These are phyloP conservation scores for Noctilio leporinus DNA, from an alignment of 2,113 vertebrate species.

Conservation along the genomic window DNA sequence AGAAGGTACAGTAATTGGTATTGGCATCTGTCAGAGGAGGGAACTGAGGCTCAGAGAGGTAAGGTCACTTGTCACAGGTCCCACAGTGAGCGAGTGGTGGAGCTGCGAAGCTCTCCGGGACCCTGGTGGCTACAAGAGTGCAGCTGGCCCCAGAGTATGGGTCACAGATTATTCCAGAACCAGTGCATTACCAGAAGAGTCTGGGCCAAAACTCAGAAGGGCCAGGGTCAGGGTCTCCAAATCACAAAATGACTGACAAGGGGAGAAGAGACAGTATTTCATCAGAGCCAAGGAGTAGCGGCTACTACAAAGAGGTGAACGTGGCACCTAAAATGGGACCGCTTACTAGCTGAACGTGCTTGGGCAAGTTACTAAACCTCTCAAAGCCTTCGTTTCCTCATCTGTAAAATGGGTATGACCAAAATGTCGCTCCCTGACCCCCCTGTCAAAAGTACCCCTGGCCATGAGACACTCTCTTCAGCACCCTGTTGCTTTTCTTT, in stretches of 20 bases:
- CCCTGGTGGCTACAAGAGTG: rapidly evolving
- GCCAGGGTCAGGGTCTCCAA: background rate
- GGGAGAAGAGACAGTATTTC: background rate
- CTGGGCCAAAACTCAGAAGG: background rate
- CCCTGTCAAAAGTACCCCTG: background rate
- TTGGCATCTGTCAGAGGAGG: background rate
- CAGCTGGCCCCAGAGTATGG: background rate
- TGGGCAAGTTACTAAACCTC: background rate
- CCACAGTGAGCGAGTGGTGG: rapidly evolving
- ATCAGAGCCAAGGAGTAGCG: background rate
- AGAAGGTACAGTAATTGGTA: background rate
- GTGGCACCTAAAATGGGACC: background rate
- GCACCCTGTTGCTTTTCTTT: background rate
- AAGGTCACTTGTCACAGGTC: background rate
- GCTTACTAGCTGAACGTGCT: rapidly evolving
- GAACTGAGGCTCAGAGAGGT: background rate
- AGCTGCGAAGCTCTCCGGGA: background rate
- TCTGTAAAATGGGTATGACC: background rate
- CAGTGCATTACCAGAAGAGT: background rate
- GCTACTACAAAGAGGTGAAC: background rate
- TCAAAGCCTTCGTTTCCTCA: background rate
- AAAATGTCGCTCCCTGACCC: background rate
- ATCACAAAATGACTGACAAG: background rate
- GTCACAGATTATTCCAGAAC: background rate
- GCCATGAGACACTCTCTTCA: background rate